Evolutionary conservation across 2,888 invertebrate species (phyloP).

Genomic region (Schizotus pectinicornis): DNA sequence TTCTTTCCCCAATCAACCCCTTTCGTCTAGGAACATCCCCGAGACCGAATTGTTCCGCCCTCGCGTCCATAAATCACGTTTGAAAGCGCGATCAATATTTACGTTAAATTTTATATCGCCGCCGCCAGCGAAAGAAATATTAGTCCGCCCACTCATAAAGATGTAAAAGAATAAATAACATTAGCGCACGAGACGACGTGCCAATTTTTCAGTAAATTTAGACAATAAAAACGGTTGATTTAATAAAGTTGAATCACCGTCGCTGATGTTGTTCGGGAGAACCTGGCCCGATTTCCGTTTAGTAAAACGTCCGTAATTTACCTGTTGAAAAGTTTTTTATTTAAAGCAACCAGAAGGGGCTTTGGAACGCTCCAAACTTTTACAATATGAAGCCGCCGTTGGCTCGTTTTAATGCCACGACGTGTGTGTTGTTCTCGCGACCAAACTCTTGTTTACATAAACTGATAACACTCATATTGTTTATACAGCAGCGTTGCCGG

Average conservation of each 20-base stretch:
- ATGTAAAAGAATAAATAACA: constrained; percentile 4
- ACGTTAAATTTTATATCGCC: constrained; percentile 6
- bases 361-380: constrained; percentile 3
- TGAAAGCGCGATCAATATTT: constrained; percentile 20
- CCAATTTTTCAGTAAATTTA: constrained; percentile 13
- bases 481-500: constrained; percentile 16
- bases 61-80: constrained; percentile 16
- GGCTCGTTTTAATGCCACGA: constrained; percentile 1
- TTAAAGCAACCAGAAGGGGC: not conserved
- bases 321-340: too few species aligned
- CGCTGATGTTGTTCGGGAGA: too few species aligned
- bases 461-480: constrained; percentile 22
- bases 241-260: constrained; percentile 4
- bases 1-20: not conserved
- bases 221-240: constrained; percentile 4
- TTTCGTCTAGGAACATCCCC: constrained; percentile 7
- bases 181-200: constrained; percentile 9
- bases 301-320: too few species aligned
- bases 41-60: constrained; percentile 1
- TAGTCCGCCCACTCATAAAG: not conserved
- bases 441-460: constrained; percentile 20
- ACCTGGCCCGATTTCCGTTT: too few species aligned
- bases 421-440: constrained; percentile 11
- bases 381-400: constrained; percentile 3
- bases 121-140: not conserved